Base-by-base conservation (phyloP, 2,888 invertebrate genomes). In the Nezara viridula region DNA sequence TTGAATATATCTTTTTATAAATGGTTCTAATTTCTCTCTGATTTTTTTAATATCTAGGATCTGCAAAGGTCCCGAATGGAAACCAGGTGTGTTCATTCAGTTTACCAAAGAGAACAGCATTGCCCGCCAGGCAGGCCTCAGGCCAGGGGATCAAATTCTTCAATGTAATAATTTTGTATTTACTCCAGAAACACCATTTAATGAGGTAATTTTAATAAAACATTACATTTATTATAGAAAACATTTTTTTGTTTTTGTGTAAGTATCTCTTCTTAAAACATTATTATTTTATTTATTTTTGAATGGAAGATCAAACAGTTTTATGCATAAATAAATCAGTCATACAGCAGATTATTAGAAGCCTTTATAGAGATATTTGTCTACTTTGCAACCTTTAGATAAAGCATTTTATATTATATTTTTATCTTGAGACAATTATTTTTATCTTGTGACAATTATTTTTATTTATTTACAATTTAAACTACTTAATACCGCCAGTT, bases 81-180 rank as follows among this genome's bases (percentile, higher is more conserved):
- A 96, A 92, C 97, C 97, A 1, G 98, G 98, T 66, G 97, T 98
- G 91, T 98, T 96, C 93, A 95, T 98, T 73, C 97, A 98, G 94
- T 97, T 97, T 91, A 97, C 98, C 88, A 96, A 97, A 92, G 97
- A 97, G 91, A 96, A 96, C 47, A 97, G 98, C 85, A 96, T 98
- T 89, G 98, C 98, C 0, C 94, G 97, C 86, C 96, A 97, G 92
- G 96, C 97, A 2, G 98, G 98, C 0, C 93, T 98, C 27, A 94
- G 97, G 92, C 97, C 97, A 0, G 98, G 98, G 12, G 98, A 98
- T 93, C 98, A 98, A 93, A 97, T 98, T 91, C 93, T 98, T 89
- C 96, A 96, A 91, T 98, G 98, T 93, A 98, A 98, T 92, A 97
- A 97, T 90, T 93, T 93, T 91, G 94, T 92, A 91, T 95, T 93